These are phyloP conservation scores for Campoplex capitator DNA, from an alignment of 2,888 invertebrate species.

Conservation along the genomic window DNA sequence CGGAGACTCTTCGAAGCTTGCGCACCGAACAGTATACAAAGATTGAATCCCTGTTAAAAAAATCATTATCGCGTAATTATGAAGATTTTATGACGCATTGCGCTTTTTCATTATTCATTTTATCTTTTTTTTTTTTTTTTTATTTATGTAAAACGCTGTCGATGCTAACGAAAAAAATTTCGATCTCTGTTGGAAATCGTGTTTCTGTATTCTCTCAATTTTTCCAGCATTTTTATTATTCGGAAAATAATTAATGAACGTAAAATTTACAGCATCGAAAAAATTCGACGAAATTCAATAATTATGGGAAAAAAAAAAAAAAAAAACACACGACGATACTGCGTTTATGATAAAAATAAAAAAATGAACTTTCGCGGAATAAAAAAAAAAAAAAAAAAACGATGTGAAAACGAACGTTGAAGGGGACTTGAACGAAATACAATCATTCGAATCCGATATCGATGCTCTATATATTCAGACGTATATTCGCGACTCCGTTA, in stretches of 20 bases:
- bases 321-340: too few species aligned
- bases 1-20: conserved; percentile 42
- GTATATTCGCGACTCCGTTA: conserved; percentile 7
- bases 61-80: neutral
- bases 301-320: neutral
- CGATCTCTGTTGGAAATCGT: too few species aligned
- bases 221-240: too few species aligned
- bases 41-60: too few species aligned
- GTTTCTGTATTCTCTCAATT: too few species aligned
- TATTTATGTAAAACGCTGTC: too few species aligned
- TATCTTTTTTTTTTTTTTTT: too few species aligned
- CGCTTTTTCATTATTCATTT: neutral
- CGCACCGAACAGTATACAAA: conserved; percentile 21
- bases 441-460: conserved; percentile 29
- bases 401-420: too few species aligned
- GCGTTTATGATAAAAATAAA: neutral
- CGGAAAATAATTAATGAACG: too few species aligned
- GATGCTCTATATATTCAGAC: conserved; percentile 6
- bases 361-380: neutral
- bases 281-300: neutral
- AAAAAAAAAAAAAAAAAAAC: conserved; percentile 22
- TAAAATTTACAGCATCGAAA: neutral
- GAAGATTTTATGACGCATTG: neutral
- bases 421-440: neutral
- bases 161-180: too few species aligned